Evolutionary conservation across 2,797 vertebrate species (phyloP).

Genomic region (Graptemys geographica): DNA sequence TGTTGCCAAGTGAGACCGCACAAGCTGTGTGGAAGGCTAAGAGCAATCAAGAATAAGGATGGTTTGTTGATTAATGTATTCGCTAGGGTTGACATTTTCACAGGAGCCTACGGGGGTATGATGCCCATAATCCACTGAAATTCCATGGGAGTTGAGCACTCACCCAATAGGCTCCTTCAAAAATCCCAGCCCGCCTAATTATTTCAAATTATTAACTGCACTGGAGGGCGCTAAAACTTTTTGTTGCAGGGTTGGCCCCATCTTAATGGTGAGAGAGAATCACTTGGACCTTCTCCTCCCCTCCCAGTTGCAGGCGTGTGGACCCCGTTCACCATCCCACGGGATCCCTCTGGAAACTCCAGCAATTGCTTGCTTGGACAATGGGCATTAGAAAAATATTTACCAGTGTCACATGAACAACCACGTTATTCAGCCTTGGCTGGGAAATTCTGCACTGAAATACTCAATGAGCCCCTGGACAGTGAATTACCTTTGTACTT

Average conservation of each 20-base stretch:
- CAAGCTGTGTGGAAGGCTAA: background rate
- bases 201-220: background rate
- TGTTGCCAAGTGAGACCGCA: background rate
- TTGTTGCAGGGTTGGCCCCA: background rate
- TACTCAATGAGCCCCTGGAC: rapidly evolving
- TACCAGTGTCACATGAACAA: rapidly evolving
- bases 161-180: background rate
- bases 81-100: background rate
- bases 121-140: background rate
- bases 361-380: background rate
- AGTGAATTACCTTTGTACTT: background rate
- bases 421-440: background rate
- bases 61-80: background rate
- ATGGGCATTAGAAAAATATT: background rate
- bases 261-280: background rate
- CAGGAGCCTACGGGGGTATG: background rate
- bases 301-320: background rate
- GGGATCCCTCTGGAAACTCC: background rate
- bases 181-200: rapidly evolving
- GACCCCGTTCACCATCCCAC: background rate
- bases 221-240: background rate
- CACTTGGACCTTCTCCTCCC: background rate
- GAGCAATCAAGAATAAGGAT: background rate
- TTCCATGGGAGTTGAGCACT: background rate
- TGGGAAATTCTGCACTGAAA: background rate